These are phyloP conservation scores for Globodera rostochiensis DNA, from an alignment of 1,140 invertebrate genomes.

Conservation along the genomic window DNA sequence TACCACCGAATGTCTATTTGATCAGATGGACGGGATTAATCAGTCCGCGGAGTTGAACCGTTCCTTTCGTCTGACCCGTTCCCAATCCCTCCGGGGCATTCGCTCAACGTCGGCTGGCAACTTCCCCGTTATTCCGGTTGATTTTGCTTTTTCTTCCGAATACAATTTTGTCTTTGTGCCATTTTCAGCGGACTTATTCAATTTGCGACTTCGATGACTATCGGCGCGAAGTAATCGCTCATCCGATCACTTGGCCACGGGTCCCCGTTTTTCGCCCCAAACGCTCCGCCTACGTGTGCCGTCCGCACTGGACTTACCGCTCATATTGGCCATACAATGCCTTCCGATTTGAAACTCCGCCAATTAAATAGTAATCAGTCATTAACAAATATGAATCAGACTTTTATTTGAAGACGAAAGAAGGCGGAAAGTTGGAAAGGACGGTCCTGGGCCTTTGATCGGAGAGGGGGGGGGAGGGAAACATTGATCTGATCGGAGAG, in stretches of 20 bases:
- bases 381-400: neutral
- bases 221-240: constrained; percentile 12
- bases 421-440: neutral
- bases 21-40: neutral
- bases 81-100: constrained; percentile 22
- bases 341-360: constrained; percentile 13
- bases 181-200: constrained; percentile 26
- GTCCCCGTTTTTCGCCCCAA: constrained; percentile 2
- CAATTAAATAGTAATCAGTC: constrained; percentile 9
- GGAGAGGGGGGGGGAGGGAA: too few relatives aligned
- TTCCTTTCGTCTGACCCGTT: constrained; percentile 22
- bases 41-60: constrained; percentile 7
- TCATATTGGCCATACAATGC: constrained; percentile 25
- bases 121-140: constrained; percentile 26
- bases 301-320: constrained; percentile 29
- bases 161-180: neutral
- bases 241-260: constrained; percentile 29
- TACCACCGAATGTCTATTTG: neutral
- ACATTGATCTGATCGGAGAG: too few relatives aligned
- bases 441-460: too few relatives aligned
- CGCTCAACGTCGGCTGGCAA: constrained; percentile 29
- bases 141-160: neutral
- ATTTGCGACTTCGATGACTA: constrained; percentile 25
- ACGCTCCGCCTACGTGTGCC: constrained; percentile 16
- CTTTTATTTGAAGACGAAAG: neutral